Evolutionary conservation across 2,797 vertebrate genomes (phyloP), one percentile per base, ranked within the genome.

Genomic region (Aotus griseimembra): DNA sequence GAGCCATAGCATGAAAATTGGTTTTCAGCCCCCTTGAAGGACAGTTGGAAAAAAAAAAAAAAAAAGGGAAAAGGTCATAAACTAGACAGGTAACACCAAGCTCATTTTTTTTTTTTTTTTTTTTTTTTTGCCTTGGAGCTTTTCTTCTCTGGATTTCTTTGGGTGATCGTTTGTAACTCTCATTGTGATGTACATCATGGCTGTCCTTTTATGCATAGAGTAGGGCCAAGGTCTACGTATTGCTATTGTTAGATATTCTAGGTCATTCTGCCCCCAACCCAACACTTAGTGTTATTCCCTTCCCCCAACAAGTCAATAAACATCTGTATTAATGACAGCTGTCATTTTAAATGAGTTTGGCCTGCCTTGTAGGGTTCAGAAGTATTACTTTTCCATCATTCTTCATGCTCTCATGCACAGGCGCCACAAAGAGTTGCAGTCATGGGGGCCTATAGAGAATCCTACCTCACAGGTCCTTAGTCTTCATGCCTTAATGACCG

Each of bases 1-100:
- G 98, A 98, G 98, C 94, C 9, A 8, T 72, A 79, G 97, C 88
- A 97, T 61, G 94, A 98, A 98, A 99, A 98, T 92, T 95, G 98
- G 97, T 98, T 98, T 98, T 96, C 98, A 98, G 97, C 46, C 87
- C 94, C 81, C 97, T 92, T 95, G 88, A 98, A 98, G 97, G 93
- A 93, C 93, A 96, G 72, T 88, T 77, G 10, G 72, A 93, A 96
- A 80, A 95, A 95, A 76, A 94, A 22, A 20, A 70, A 92, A 64
- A 57, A 12, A 46, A 88, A 81, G 72, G 57, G 39, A 64, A 94
- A 98, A 98, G 88, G 97, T 97, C 97, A 96, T 97, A 98, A 98
- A 98, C 93, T 58, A 95, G 93, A 44, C 28, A 57, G 93, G 88
- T 92, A 98, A 96, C 80, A 94, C 39, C 61, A 55, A 97, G 88